Evolutionary conservation across 2,797 vertebrate genomes (phyloP).

Genomic region (Propithecus perrieri): DNA sequence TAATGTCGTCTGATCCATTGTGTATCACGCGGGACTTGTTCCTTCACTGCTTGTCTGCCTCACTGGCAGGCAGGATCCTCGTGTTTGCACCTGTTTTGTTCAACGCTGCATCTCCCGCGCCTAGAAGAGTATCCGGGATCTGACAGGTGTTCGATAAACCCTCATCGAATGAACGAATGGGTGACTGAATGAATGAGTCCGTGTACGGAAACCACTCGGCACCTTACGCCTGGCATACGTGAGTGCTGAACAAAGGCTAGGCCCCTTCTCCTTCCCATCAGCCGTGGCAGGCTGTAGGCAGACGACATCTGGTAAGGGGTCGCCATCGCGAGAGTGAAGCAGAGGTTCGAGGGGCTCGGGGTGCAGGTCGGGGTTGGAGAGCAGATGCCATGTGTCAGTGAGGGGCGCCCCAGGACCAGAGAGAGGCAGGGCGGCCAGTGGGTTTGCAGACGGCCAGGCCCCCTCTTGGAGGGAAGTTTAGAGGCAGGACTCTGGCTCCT

Average conservation of each 20-base stretch:
- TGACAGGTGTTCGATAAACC: background rate
- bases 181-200: background rate
- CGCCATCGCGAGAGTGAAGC: background rate
- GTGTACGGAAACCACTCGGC: background rate
- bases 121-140: background rate
- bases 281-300: background rate
- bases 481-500: background rate
- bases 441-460: background rate
- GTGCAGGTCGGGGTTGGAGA: too few species aligned
- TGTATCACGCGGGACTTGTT: rapidly evolving
- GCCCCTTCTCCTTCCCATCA: background rate
- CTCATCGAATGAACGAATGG: background rate
- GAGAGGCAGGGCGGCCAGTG: background rate
- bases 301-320: background rate
- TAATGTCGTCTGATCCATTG: background rate
- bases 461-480: background rate
- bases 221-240: background rate
- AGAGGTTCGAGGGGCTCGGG: background rate
- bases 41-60: background rate
- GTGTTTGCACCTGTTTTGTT: background rate
- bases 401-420: background rate
- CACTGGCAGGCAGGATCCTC: background rate
- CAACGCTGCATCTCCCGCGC: background rate
- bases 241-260: background rate
- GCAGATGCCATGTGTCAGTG: background rate